A percentile compares a stretch with the other conserved stretches of the same genome.
Evolutionary conservation across 2,797 vertebrate genomes (phyloP).

Genomic region (Gadopsis marmoratus): DNA sequence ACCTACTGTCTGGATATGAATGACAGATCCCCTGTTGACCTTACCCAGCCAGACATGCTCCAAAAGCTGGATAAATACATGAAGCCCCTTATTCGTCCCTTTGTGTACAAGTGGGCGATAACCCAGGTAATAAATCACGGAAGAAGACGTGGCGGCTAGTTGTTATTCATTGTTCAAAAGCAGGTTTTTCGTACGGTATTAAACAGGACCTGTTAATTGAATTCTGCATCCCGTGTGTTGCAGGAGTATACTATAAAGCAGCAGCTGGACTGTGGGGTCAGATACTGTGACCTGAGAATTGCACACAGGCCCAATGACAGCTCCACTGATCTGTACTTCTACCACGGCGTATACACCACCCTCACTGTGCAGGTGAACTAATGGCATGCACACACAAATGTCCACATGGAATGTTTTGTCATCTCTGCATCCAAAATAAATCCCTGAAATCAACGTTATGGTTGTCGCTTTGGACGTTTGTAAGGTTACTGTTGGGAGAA

Average conservation of each 20-base stretch:
- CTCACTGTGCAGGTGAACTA: constrained; percentile 90
- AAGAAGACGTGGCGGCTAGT: background rate
- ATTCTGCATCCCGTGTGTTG: constrained; percentile 5
- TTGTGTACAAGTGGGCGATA: constrained; percentile 92
- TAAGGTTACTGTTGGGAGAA: background rate
- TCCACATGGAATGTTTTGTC: background rate
- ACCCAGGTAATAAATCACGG: constrained; percentile 87
- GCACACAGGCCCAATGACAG: constrained; percentile 89
- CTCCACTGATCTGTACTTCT: constrained; percentile 90
- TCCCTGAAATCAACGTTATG: background rate
- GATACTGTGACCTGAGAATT: constrained; percentile 94
- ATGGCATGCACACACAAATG: background rate
- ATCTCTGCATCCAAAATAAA: background rate
- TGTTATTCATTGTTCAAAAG: background rate
- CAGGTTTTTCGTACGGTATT: background rate
- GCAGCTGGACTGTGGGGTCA: constrained; percentile 92
- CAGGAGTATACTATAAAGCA: constrained; percentile 87
- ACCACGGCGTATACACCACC: constrained; percentile 92
- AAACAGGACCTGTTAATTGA: background rate
- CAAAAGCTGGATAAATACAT: constrained; percentile 87
- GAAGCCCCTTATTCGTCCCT: constrained; percentile 90
- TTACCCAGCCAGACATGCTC: constrained; percentile 87
- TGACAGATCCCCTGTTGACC: constrained; percentile 87
- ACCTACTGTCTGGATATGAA: constrained; percentile 93
- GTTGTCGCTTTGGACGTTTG: background rate